Base-by-base conservation (phyloP, 2,888 invertebrate species). In the Amaurobius ferox region DNA sequence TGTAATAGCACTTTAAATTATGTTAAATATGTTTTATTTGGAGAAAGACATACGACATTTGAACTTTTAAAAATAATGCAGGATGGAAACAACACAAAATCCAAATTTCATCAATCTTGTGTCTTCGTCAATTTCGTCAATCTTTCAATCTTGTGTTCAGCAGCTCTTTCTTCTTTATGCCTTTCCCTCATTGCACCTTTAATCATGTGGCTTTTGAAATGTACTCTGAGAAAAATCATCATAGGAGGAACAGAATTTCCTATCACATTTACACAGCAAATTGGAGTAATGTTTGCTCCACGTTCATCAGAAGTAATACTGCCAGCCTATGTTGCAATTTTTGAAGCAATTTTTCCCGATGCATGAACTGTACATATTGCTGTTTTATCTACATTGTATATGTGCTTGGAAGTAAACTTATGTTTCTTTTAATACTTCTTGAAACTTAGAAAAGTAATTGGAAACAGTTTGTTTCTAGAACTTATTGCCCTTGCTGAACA, bases 171-270 rank as follows among this genome's bases (percentile, higher is more conserved):
- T n/a, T n/a, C n/a, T n/a, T n/a, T n/a, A n/a, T n/a, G n/a, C n/a
- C n/a, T n/a, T n/a, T n/a, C n/a, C n/a, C n/a, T n/a, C n/a, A n/a
- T n/a, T n/a, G 92, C 28, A 91, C 91, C 0, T 95, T 95, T 0
- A 94, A 95, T 5, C 95, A 95, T 0, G 92, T 92, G 1, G 30
- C 89, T 83, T 67, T 94, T 94, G 90, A 94, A 94, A 0, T 92
- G 93, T 62, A 89, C 88, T 16, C 90, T 87, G 0, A 91, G 91
- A 89, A 91, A 91, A 11, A 91, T 87, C n/a, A 92, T 88, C 61
- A 90, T 90, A 5, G 92, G 91, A 30, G 91, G 90, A 76, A 91
- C 88, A 26, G 86, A 87, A 80, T 89, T 90, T 40, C 91, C 92
- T 83, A 83, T 86, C 13, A 91, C 91, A 89, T 89, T 90, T 72